Evolutionary conservation across 1,140 invertebrate genomes (phyloP), one percentile per base, ranked within the genome.

Genomic region (Chironomus tepperi): DNA sequence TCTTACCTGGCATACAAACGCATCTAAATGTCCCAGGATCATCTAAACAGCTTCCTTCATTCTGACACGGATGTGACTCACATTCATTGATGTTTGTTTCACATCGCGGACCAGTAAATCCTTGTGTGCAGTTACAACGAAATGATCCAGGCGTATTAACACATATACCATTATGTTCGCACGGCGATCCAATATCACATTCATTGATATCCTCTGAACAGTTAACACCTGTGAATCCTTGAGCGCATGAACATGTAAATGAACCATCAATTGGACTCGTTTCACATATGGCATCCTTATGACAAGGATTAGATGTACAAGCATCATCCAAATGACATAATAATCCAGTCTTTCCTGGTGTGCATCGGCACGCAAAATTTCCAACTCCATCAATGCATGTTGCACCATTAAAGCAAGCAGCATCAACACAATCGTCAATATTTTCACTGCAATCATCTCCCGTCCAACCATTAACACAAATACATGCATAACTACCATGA

Each of bases 261-360:
- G 93, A 94, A 0, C 97, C 95, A 79, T 96, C 95, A 76, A 98
- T 95, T 9, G 96, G 96, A 77, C 93, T 97, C 0, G 96, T 98
- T 81, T 98, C 94, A 79, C 97, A 98, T 77, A 93, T 93, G 7
- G 96, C 94, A 76, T 94, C 94, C 0, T 91, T 89, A 78, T 97
- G 94, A 80, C 97, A 99, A 0, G 97, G 97, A 84, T 95, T 96
- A n/a, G 93, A 95, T 0, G 93, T 93, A 81, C 97, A 99, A 0
- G 96, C 95, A 81, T 99, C 96, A 75, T 98, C 94, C 82, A 98
- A 84, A 81, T 99, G 97, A 79, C 97, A 99, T 0, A 98, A 86
- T 10, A 97, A 83, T 79, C 93, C 93, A 77, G 95, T 98, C 85
- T 97, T 98, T 65, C 97, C 97, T 3, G 91, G 88, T 8, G 95